Evolutionary conservation across 2,113 vertebrate genomes (phyloP), one percentile per base, ranked within the genome.

Genomic region (Pogonocichla stellata): DNA sequence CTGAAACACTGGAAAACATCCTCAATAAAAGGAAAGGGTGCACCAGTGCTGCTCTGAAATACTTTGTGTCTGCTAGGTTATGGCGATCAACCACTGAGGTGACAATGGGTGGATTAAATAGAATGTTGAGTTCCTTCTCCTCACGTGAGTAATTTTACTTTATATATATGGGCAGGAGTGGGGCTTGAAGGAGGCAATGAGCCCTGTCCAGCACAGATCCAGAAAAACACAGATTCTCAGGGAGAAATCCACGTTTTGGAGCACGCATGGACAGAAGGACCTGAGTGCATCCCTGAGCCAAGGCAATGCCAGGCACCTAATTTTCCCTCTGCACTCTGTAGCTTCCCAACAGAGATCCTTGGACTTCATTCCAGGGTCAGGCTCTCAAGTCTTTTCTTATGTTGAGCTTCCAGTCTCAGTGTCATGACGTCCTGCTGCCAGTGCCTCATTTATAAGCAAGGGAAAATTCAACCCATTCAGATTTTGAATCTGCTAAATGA

Each of bases 401-500:
- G 19, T 25, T 48, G 64, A 26, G 54, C 33, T 61, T 26, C 45
- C 60, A 54, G 56, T 13, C 75, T 80, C 89, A 60, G 80, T 0
- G 0, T 40, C 53, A 22, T 65, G 83, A 75, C 5, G 8, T 81
- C 57, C 95, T 89, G 80, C 83, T 69, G 86, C 45, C 88, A 83
- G 73, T 23, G 16, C 43, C 86, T 95, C 86, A 75, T 89, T 89
- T 81, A 77, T 61, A 89, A 81, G 83, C 48, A 71, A 66, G 57
- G 43, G 53, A 86, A 91, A 79, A 72, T 13, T 43, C 80, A 94
- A 29, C 16, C 53, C 62, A 57, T 74, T 93, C 83, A 91, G 36
- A 80, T 64, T 95, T 18, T 92, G 70, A 89, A 91, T 91, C 72
- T 79, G 91, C 80, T 92, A 91, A 95, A 85, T 89, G 74, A 93